Base-by-base conservation (phyloP, 2,888 invertebrate species). In the Villa cingulata region DNA sequence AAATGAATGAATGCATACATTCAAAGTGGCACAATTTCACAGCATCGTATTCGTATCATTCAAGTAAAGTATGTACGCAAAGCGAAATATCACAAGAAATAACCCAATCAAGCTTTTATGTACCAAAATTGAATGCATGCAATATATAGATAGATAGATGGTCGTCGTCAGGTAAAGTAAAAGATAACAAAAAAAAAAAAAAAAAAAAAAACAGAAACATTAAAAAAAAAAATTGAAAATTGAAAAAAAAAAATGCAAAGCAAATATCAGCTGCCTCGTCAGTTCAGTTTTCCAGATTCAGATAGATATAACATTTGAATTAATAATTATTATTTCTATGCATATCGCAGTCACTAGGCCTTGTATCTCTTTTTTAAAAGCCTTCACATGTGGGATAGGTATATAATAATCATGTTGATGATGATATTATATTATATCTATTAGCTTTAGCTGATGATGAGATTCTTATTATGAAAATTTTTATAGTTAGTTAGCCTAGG, bases 341-440 rank as follows among this genome's bases (percentile, higher is more conserved):
- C 23, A 23, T 23, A 23, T 32, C 42, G 14, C 42, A 17, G 42
- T 29, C 34, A 32, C 29, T 17, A 32, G 38, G 7, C 12, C 32
- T 45, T 18, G 37, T 45, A 40, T 19, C 32, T 39, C 39, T 45
- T 40, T 45, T 45, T 39, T 32, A 34, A 39, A 45, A 45, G 45
- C 40, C 39, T 19, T 45, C 45, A 40, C 45, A 45, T 45, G 45
- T 45, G 45, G 45, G 45, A 45, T 45, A 34, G 34, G 32, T 34
- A 39, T n/a, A 23, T 23, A 7, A 23, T 23, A 6, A 23, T 23
- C n/a, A 23, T 7, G 23, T 6, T 23, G 29, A 32, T 32, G 29
- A 32, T 32, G 29, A 32, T 32, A n/a, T n/a, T n/a, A n/a, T n/a
- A n/a, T n/a, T n/a, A n/a, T n/a, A n/a, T n/a, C n/a, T n/a, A n/a